These are phyloP conservation scores for Cyclargus thomasi DNA, from an alignment of 1,140 invertebrate genomes.

Conservation along the genomic window DNA sequence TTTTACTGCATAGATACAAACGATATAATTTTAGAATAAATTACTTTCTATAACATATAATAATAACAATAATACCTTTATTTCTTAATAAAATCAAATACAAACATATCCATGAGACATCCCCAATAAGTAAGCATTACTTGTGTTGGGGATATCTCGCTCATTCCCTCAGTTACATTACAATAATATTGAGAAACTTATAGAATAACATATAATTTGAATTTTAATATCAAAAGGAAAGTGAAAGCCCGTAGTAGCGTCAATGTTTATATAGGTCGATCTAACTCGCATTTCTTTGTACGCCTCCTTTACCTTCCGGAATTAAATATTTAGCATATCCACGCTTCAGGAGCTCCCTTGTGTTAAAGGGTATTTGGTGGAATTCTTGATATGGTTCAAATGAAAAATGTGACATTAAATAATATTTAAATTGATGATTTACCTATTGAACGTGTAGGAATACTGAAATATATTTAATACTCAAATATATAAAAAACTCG, in stretches of 20 bases:
- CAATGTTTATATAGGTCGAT: constrained; percentile 63
- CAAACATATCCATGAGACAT: too few species aligned
- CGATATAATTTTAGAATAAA: neutral
- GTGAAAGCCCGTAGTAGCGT: constrained; percentile 31
- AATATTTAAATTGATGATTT: neutral
- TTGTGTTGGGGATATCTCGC: too few species aligned
- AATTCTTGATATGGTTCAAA: constrained; percentile 49
- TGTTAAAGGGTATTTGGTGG: constrained; percentile 44
- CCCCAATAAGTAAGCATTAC: too few species aligned
- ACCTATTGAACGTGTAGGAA: too few species aligned
- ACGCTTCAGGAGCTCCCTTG: constrained; percentile 38
- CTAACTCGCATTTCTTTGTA: constrained; percentile 66
- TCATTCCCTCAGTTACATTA: too few species aligned
- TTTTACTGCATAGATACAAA: too few species aligned
- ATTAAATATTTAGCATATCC: constrained; percentile 69
- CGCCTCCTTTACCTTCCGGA: constrained; percentile 57
- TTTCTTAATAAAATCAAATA: too few species aligned
- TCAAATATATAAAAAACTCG: neutral
- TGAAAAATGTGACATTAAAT: constrained; percentile 14
- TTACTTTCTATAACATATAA: neutral
- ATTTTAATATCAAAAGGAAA: neutral
- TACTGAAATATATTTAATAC: too few species aligned
- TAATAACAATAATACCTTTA: too few species aligned
- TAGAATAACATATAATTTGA: too few species aligned
- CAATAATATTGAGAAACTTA: too few species aligned